Conservation (phyloP, 2,888 invertebrate species). For the Melipona bicolor region DNA sequence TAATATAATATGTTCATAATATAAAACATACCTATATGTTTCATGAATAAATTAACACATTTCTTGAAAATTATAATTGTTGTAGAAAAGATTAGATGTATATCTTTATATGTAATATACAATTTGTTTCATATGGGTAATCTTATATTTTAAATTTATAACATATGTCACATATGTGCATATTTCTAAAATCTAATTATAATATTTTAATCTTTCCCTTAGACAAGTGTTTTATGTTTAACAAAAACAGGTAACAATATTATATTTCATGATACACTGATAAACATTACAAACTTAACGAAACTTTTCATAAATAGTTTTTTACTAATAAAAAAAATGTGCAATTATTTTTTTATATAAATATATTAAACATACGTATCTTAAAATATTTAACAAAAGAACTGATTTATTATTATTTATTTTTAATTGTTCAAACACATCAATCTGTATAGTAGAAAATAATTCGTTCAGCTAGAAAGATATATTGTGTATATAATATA, state of each 20-base stretch:
- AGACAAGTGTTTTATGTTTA: not conserved
- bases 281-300: not conserved
- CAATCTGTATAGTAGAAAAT: not conserved
- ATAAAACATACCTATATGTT: not conserved
- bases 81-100: not conserved
- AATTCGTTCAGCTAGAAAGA: not conserved
- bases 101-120: not conserved
- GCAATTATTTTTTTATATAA: not conserved
- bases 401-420: not conserved
- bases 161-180: too few species aligned
- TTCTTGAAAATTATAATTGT: not conserved
- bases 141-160: not conserved
- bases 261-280: not conserved
- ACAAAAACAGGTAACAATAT: not conserved
- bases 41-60: not conserved
- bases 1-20: not conserved
- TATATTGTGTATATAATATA: not conserved
- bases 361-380: not conserved
- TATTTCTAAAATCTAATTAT: slow-evolving; percentile 9
- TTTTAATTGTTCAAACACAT: not conserved
- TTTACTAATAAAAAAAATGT: not conserved
- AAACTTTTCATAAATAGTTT: not conserved
- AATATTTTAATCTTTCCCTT: not conserved
- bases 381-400: not conserved
- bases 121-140: not conserved